Evolutionary conservation across 2,797 vertebrate genomes (phyloP).

Genomic region (Propithecus perrieri): DNA sequence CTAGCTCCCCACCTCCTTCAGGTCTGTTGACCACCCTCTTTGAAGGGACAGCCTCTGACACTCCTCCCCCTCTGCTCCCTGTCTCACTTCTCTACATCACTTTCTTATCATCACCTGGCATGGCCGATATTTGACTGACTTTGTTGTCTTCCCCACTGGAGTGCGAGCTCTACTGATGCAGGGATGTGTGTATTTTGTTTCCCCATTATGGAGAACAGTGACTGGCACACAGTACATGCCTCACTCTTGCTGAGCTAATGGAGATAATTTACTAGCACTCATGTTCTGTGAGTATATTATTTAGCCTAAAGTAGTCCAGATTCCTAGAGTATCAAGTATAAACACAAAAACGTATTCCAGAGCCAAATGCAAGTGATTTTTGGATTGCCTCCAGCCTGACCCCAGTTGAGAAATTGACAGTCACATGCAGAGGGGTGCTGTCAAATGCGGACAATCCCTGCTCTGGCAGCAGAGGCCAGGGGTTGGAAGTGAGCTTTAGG

Average conservation of each 20-base stretch:
- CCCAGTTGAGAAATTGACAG: not conserved
- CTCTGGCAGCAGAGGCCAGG: not conserved
- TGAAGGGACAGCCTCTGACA: not conserved
- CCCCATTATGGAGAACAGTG: not conserved
- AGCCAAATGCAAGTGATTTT: constrained; percentile 26
- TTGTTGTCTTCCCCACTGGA: not conserved
- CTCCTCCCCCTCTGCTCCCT: fast-evolving
- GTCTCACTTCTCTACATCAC: not conserved
- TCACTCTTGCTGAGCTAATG: not conserved
- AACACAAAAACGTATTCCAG: constrained; percentile 55
- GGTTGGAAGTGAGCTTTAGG: not conserved
- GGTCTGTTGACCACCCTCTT: not conserved
- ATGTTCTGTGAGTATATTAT: not conserved
- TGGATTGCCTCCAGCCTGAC: constrained; percentile 12
- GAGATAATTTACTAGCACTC: not conserved
- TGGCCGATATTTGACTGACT: not conserved
- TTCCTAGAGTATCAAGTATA: constrained; percentile 49
- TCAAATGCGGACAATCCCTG: not conserved
- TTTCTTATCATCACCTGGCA: not conserved
- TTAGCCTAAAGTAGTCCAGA: constrained; percentile 40
- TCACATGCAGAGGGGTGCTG: fast-evolving
- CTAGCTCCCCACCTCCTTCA: not conserved
- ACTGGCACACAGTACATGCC: not conserved
- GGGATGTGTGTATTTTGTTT: not conserved
- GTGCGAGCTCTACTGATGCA: not conserved